These are phyloP conservation scores for Clarias macrocephalus DNA, from an alignment of 2,113 vertebrate species.

Conservation along the genomic window DNA sequence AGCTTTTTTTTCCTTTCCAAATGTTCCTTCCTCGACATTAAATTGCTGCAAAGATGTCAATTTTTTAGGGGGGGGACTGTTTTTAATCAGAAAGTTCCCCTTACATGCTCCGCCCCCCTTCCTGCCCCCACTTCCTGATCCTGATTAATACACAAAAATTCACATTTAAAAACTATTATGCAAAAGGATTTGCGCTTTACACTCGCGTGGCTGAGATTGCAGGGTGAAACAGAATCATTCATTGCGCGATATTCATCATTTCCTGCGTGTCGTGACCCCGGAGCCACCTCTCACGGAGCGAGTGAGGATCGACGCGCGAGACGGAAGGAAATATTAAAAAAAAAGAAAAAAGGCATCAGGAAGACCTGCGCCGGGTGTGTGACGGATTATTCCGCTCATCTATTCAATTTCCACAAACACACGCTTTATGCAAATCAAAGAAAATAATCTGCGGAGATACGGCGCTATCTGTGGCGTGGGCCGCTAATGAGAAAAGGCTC, in stretches of 20 bases:
- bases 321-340: neutral
- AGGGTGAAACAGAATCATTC: constrained; percentile 28
- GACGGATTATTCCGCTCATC: constrained; percentile 75
- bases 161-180: constrained; percentile 38
- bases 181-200: neutral
- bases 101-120: neutral
- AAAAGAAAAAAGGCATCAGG: neutral
- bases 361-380: constrained; percentile 15
- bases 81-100: neutral
- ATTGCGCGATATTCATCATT: constrained; percentile 41
- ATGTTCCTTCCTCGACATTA: neutral
- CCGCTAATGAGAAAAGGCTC: constrained; percentile 73
- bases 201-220: neutral
- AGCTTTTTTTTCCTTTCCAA: neutral
- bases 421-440: constrained; percentile 79
- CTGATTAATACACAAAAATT: constrained; percentile 41
- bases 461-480: constrained; percentile 69
- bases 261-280: constrained; percentile 63
- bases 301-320: constrained; percentile 55
- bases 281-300: constrained; percentile 66
- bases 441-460: constrained; percentile 69
- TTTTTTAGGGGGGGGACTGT: neutral
- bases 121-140: neutral
- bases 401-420: constrained; percentile 71
- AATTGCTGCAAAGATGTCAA: neutral